A percentile compares a stretch with the other conserved stretches of the same genome.
These are phyloP conservation scores for Potorous gilbertii DNA, from an alignment of 2,797 vertebrate species.

Conservation along the genomic window DNA sequence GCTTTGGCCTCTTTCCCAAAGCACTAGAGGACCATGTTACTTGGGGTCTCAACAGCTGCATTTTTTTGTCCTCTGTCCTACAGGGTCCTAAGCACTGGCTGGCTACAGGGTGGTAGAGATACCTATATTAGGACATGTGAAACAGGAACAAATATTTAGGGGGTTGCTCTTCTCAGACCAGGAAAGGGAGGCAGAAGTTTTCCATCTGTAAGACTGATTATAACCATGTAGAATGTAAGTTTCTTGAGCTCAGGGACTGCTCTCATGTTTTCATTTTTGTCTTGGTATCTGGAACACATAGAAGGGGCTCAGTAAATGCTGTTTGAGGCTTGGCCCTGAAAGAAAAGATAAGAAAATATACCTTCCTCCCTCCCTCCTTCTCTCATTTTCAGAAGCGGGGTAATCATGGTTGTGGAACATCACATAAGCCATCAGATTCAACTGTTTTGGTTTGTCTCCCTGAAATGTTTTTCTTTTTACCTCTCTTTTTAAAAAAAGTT, in stretches of 20 bases:
- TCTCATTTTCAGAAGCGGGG: neutral
- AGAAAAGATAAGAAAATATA: neutral
- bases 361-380: neutral
- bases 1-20: neutral
- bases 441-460: neutral
- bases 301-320: neutral
- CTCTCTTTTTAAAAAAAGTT: neutral
- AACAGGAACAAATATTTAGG: neutral
- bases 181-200: neutral
- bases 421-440: neutral
- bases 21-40: neutral
- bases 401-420: neutral
- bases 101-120: neutral
- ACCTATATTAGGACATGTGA: neutral
- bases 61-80: neutral
- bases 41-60: neutral
- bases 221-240: neutral
- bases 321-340: neutral
- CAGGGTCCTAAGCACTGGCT: neutral
- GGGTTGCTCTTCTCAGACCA: neutral
- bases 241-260: neutral
- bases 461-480: neutral
- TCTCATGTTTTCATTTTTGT: neutral
- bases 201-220: neutral
- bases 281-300: neutral